Evolutionary conservation across 1,140 invertebrate species (phyloP).

Genomic region (Stegodyphus dumicola): DNA sequence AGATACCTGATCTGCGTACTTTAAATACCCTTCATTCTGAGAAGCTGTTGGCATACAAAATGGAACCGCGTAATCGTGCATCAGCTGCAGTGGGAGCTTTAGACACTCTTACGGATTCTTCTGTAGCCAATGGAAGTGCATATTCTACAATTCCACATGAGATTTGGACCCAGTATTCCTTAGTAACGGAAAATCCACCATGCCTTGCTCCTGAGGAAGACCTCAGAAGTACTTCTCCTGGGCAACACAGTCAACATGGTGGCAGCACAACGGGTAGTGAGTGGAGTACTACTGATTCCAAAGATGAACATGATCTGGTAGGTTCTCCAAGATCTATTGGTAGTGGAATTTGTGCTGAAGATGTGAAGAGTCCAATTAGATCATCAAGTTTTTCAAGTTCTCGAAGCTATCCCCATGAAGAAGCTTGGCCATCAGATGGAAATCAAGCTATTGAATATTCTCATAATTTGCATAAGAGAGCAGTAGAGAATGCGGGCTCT

Average conservation of each 20-base stretch:
- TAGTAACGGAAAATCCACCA: slow-evolving; percentile 21
- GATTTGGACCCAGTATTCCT: slow-evolving; percentile 38
- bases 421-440: slow-evolving; percentile 29
- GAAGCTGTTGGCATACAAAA: slow-evolving; percentile 91
- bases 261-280: slow-evolving; percentile 56
- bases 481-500: slow-evolving; percentile 77
- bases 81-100: slow-evolving; percentile 21
- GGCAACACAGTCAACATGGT: slow-evolving; percentile 43
- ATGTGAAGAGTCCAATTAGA: slow-evolving; percentile 83
- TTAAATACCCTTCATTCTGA: slow-evolving; percentile 96
- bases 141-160: slow-evolving; percentile 39
- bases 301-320: slow-evolving; percentile 68
- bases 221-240: slow-evolving; percentile 39
- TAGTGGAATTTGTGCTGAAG: slow-evolving; percentile 73
- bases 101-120: slow-evolving; percentile 10
- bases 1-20: slow-evolving; percentile 93
- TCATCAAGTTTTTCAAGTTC: slow-evolving; percentile 78
- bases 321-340: slow-evolving; percentile 75
- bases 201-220: slow-evolving; percentile 35
- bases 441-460: slow-evolving; percentile 74
- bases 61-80: slow-evolving; percentile 75
- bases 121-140: slow-evolving; percentile 11
- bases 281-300: slow-evolving; percentile 61
- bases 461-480: slow-evolving; percentile 69
- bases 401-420: slow-evolving; percentile 47